Percentiles rank a stretch among this genome's conserved stretches.
These are phyloP conservation scores for Ameiurus melas DNA, from an alignment of 2,113 vertebrate species.

Conservation along the genomic window DNA sequence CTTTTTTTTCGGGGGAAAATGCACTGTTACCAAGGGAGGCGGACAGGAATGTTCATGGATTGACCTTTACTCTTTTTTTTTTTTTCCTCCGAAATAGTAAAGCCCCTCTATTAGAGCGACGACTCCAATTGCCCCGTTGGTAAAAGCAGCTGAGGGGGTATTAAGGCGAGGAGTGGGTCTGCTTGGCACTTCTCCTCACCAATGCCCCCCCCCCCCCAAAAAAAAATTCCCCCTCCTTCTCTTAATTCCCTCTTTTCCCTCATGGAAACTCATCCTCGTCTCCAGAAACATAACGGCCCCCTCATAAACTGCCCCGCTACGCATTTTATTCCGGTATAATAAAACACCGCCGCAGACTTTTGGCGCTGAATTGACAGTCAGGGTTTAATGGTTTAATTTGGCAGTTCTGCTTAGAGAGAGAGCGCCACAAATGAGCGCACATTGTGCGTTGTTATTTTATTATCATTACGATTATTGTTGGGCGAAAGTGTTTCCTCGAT, in stretches of 20 bases:
- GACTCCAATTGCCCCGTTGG: conserved; percentile 56
- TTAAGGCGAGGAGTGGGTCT: conserved; percentile 52
- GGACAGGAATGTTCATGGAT: conserved; percentile 52
- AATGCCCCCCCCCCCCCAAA: conserved; percentile 51
- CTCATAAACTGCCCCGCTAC: conserved; percentile 60
- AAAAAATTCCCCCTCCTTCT: conserved; percentile 30
- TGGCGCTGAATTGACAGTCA: conserved; percentile 51
- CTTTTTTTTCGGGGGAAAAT: neutral
- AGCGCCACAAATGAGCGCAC: conserved; percentile 24
- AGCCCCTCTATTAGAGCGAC: conserved; percentile 55
- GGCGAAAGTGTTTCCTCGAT: neutral
- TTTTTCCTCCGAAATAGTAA: conserved; percentile 50
- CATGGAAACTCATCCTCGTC: conserved; percentile 59
- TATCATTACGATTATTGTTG: conserved; percentile 29
- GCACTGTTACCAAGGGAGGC: conserved; percentile 42
- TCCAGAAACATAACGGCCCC: conserved; percentile 59
- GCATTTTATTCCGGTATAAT: conserved; percentile 62
- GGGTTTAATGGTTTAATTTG: conserved; percentile 60
- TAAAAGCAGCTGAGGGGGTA: conserved; percentile 44
- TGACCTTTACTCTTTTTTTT: conserved; percentile 53
- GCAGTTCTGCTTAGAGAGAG: conserved; percentile 46
- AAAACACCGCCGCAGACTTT: conserved; percentile 60
- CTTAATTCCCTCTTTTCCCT: conserved; percentile 44
- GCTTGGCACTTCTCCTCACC: conserved; percentile 58
- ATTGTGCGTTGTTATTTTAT: conserved; percentile 44